phyloP scores from a whole-genome alignment of 2,797 vertebrate genomes.

The Austrolebias charrua region DNA sequence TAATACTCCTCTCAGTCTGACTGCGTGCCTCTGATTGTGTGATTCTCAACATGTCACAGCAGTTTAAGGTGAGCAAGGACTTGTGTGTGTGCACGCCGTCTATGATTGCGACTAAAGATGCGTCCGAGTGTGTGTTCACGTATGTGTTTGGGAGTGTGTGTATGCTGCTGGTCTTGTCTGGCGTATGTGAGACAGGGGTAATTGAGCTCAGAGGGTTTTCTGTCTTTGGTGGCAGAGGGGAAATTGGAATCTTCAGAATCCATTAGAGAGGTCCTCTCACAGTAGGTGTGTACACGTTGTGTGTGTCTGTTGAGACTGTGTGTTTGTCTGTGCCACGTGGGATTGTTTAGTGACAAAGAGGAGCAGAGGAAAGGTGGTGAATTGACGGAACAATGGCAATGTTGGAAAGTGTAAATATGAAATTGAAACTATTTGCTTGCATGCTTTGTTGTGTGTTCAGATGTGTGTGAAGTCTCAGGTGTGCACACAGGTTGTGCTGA shows the following conservation, averaged over 20 bases:
- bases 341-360: slow-evolving; percentile 37
- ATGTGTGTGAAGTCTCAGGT: slow-evolving; percentile 31
- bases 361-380: slow-evolving; percentile 7
- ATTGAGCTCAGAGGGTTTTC: slow-evolving; percentile 98
- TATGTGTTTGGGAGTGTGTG: slow-evolving; percentile 57
- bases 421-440: slow-evolving; percentile 19
- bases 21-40: slow-evolving; percentile 62
- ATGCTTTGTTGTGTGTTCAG: slow-evolving; percentile 18
- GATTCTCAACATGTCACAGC: slow-evolving; percentile 64
- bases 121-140: slow-evolving; percentile 24
- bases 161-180: slow-evolving; percentile 47
- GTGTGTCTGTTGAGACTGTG: slow-evolving; percentile 46
- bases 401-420: slow-evolving; percentile 22
- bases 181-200: slow-evolving; percentile 89
- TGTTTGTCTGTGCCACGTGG: slow-evolving; percentile 41
- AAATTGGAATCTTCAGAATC: slow-evolving; percentile 99
- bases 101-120: slow-evolving; percentile 53
- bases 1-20: slow-evolving; percentile 58
- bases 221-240: slow-evolving; percentile 98
- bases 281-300: slow-evolving; percentile 57
- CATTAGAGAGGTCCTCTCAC: slow-evolving; percentile 92
- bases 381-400: slow-evolving; percentile 11
- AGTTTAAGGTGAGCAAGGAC: slow-evolving; percentile 58
- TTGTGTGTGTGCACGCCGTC: slow-evolving; percentile 31
- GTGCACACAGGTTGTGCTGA: slow-evolving; percentile 24